Percentiles rank a stretch among this genome's conserved stretches.
phyloP scores from a whole-genome alignment of 1,140 invertebrate species.

The Chlorops oryzae region DNA sequence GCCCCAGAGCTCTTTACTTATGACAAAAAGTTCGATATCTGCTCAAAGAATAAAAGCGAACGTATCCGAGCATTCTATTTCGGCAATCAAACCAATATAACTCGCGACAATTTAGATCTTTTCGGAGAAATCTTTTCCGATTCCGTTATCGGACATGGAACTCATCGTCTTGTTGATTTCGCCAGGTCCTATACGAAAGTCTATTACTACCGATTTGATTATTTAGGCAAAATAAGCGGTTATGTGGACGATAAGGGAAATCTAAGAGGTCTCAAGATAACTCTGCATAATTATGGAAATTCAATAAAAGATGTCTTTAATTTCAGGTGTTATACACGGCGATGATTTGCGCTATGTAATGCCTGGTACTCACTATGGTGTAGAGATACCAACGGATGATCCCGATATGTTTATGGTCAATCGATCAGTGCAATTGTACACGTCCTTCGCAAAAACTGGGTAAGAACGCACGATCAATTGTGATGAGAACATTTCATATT shows the following conservation, averaged over 20 bases:
- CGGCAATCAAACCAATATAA: constrained; percentile 12
- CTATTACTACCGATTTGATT: constrained; percentile 52
- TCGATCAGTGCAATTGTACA: constrained; percentile 25
- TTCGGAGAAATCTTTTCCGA: constrained; percentile 48
- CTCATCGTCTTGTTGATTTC: constrained; percentile 50
- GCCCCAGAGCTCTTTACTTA: constrained; percentile 36
- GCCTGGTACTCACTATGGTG: constrained; percentile 50
- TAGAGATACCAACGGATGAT: constrained; percentile 1
- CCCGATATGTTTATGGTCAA: constrained; percentile 37
- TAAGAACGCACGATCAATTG: constrained; percentile 10
- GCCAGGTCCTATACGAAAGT: constrained; percentile 47
- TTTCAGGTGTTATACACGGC: constrained; percentile 54
- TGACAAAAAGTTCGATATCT: constrained; percentile 21
- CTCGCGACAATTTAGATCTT: constrained; percentile 14
- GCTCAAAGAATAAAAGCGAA: constrained; percentile 4
- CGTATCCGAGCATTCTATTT: constrained; percentile 25
- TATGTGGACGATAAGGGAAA: constrained; percentile 10
- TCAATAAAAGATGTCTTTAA: too few species aligned
- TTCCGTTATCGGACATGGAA: constrained; percentile 48
- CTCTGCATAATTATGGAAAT: too few species aligned
- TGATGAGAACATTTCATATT: neutral
- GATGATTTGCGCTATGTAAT: constrained; percentile 61
- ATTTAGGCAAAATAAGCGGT: constrained; percentile 22
- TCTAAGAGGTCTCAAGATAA: constrained; percentile 19
- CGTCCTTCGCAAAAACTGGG: constrained; percentile 28